A percentile compares a stretch with the other conserved stretches of the same genome.
phyloP scores from a whole-genome alignment of 2,113 vertebrate genomes.

The Larimichthys polyactis region DNA sequence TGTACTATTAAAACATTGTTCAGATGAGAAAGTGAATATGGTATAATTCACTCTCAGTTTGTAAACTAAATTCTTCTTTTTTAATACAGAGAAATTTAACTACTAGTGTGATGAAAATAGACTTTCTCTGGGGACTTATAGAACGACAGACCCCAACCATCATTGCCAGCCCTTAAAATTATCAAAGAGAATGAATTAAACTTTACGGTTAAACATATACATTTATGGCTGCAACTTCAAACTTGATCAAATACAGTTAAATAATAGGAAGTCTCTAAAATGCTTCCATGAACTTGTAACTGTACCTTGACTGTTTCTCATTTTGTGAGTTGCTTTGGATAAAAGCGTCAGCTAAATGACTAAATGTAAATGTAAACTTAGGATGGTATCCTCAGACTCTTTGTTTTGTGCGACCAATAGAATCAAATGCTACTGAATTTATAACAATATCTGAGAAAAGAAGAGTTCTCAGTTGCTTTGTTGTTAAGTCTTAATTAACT shows the following conservation, averaged over 20 bases:
- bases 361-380: too few species aligned
- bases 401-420: not conserved
- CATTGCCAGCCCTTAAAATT: not conserved
- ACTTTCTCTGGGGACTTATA: too few species aligned
- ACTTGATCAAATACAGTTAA: not conserved
- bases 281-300: not conserved
- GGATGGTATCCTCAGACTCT: not conserved
- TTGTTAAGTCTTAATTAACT: not conserved
- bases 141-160: too few species aligned
- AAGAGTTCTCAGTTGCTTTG: not conserved
- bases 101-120: too few species aligned
- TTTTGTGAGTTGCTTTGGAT: too few species aligned
- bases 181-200: not conserved
- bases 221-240: not conserved
- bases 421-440: not conserved
- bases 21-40: not conserved
- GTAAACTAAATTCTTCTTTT: too few species aligned
- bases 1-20: not conserved
- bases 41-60: not conserved
- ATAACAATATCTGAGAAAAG: not conserved
- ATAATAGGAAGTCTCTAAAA: not conserved
- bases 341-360: too few species aligned
- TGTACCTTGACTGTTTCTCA: too few species aligned
- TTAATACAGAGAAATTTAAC: too few species aligned
- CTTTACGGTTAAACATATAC: not conserved